Evolutionary conservation across 2,888 invertebrate genomes (phyloP), one percentile per base, ranked within the genome.

Genomic region (Ctena decussata): DNA sequence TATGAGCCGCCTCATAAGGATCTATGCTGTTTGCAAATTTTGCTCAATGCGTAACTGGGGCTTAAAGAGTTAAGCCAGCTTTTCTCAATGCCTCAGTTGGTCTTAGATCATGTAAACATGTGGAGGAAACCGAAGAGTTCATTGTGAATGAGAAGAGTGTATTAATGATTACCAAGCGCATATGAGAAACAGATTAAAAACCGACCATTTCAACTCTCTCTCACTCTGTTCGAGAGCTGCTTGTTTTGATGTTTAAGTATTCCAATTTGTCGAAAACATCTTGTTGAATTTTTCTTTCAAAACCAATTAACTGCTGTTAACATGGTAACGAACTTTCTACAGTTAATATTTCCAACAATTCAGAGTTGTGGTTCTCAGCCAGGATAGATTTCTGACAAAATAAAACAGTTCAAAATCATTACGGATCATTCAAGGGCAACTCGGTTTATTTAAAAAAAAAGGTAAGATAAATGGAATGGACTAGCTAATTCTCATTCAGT

Each of bases 251-350:
- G 70, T 70, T 57, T 8, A 70, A 70, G 39, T 39, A 41, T 41
- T 70, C 41, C 70, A 70, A 70, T 70, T 70, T 70, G 70, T 70
- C 70, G 37, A 70, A 70, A 18, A 2, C 21, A 70, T 70, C n/a
- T 70, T 70, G 21, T 35, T 8, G 35, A 70, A 21, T 70, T 57
- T 57, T 70, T 70, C 70, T n/a, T 70, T 70, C 70, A 70, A 70
- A 70, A 70, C 37, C 70, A 70, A 70, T 70, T 70, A 70, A 37
- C 37, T 70, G 35, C n/a, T 8, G 57, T 57, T 57, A 57, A 57
- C 57, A 12, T 57, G 57, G 57, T 27, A 57, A 57, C 24, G 57
- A 57, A 57, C 57, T 21, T 27, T 27, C 46, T 57, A 24, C 57
- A 27, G 57, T 57, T 57, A 57, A 24, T 57, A 57, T 57, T 41